These are phyloP conservation scores for Turritopsis rubra DNA, from an alignment of 30 jellyfish, hydroid and myxozoan species.

Conservation along the genomic window DNA sequence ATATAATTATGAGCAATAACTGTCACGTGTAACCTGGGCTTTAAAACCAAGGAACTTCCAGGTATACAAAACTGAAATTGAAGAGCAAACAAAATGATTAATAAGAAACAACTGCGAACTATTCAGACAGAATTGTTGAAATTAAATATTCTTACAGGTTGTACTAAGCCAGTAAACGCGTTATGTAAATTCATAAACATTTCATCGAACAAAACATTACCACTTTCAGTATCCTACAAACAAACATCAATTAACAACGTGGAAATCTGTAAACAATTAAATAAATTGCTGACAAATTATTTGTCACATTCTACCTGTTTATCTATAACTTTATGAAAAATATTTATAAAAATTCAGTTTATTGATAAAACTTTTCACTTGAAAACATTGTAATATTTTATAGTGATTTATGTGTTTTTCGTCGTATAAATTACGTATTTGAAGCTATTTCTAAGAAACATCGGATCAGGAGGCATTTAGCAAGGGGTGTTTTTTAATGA, in stretches of 20 bases:
- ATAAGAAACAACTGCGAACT: neutral
- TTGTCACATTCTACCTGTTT: no score
- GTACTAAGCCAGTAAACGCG: slow-evolving; percentile 80
- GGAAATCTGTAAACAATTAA: no score
- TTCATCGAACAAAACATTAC: slow-evolving; percentile 80
- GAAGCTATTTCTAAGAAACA: no score
- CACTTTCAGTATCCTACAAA: slow-evolving; percentile 85
- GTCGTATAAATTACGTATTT: no score
- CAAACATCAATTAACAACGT: neutral
- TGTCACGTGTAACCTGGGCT: slow-evolving; percentile 70
- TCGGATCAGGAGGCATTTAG: no score
- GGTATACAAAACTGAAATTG: slow-evolving; percentile 76
- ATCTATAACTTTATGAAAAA: no score
- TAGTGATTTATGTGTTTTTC: no score
- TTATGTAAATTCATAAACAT: slow-evolving; percentile 68
- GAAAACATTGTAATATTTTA: no score
- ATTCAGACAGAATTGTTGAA: neutral
- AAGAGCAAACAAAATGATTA: neutral
- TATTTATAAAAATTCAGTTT: no score
- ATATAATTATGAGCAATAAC: slow-evolving; percentile 83
- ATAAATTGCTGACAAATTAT: no score
- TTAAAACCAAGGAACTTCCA: slow-evolving; percentile 70
- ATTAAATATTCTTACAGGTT: slow-evolving; percentile 71
- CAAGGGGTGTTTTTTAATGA: no score
- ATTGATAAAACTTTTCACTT: neutral